Base-by-base conservation (phyloP, 2,888 invertebrate genomes). In the Platycheirus rosarum region DNA sequence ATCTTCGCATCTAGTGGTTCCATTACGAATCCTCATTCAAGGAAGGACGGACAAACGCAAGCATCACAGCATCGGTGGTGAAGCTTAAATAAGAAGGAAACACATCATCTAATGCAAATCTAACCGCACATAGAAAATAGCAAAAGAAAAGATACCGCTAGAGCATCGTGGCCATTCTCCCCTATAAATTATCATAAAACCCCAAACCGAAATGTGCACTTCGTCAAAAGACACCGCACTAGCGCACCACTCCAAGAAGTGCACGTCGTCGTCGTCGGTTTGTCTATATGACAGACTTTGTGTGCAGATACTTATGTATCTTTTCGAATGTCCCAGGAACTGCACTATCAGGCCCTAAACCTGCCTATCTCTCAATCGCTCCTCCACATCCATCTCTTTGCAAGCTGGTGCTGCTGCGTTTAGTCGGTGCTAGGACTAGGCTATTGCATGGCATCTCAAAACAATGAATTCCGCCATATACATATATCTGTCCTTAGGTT, bases 161-260 rank as follows among this genome's bases (percentile, higher is more conserved):
- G n/a, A n/a, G n/a, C 20, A 29, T 37, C 35, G 16, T 37, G 73
- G 74, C 9, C 9, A 57, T 55, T 69, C 79, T 79, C 74, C 74
- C 57, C 79, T 16, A 74, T 74, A 79, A 79, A 79, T 74, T 79
- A 74, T 74, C 62, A 63, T 69, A 57, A 76, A 51, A 37, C 14
- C 46, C 49, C 46, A 37, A 69, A 49, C 48, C 32, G 35, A 69
- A 69, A 74, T 42, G 68, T 69, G 71, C 49, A 48, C 46, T 57
- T 29, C 48, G 57, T 69, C 63, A 48, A 74, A 79, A 69, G 79
- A 57, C 26, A 74, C 74, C 79, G 79, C 71, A 9, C 44, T n/a
- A n/a, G n/a, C n/a, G n/a, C n/a, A n/a, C n/a, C n/a, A n/a, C n/a
- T n/a, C n/a, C n/a, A n/a, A n/a, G n/a, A n/a, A n/a, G n/a, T n/a